These are phyloP conservation scores for Tachysurus fulvidraco DNA, from an alignment of 2,113 vertebrate species.

Conservation along the genomic window DNA sequence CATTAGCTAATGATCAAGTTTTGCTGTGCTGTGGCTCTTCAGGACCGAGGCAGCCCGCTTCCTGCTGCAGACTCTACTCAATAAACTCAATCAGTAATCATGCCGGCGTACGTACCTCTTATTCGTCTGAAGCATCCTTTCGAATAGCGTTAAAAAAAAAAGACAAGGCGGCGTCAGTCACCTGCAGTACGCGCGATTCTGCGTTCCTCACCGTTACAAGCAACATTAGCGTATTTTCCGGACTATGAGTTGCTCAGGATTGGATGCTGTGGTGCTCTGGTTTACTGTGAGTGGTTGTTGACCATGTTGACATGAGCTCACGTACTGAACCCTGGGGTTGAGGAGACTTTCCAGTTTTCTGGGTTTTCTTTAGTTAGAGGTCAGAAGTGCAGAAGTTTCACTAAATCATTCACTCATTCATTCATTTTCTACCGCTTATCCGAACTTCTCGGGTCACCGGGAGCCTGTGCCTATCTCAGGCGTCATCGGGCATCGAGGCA, in stretches of 20 bases:
- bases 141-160: conserved; percentile 39
- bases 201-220: background rate
- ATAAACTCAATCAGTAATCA: background rate
- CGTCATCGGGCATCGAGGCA: too few species aligned
- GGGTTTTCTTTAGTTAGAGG: too few species aligned
- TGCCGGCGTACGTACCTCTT: conserved; percentile 44
- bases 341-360: background rate
- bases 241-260: background rate
- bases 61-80: conserved; percentile 25
- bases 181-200: background rate
- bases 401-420: too few species aligned
- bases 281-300: too few species aligned
- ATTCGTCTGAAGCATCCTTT: conserved; percentile 19
- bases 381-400: too few species aligned
- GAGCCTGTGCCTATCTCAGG: too few species aligned
- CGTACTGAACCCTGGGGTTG: background rate
- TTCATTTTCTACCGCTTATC: too few species aligned
- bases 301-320: background rate
- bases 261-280: too few species aligned
- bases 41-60: background rate
- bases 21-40: background rate
- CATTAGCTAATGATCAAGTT: conserved; percentile 18
- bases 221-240: background rate
- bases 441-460: too few species aligned
- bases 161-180: conserved; percentile 40